These are phyloP conservation scores for Daubentonia madagascariensis DNA, from an alignment of 2,113 vertebrate genomes.

Conservation along the genomic window DNA sequence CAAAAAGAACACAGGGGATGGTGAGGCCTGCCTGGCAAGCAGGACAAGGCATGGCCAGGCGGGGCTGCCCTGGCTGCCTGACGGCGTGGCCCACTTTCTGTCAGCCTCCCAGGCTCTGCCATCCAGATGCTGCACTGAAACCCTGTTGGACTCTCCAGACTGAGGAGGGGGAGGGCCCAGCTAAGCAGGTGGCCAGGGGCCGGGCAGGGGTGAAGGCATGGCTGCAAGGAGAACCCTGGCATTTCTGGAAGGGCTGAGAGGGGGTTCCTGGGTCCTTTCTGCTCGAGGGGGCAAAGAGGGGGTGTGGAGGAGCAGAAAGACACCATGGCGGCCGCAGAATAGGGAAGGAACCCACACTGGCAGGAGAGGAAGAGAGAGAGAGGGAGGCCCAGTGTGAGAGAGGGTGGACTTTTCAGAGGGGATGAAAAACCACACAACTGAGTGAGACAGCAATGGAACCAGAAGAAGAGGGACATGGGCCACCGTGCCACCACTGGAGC, in stretches of 20 bases:
- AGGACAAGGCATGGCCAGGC: background rate
- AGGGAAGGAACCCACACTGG: slow-evolving; percentile 82
- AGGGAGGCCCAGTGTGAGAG: slow-evolving; percentile 81
- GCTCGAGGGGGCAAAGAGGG: slow-evolving; percentile 73
- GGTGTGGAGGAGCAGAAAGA: slow-evolving; percentile 81
- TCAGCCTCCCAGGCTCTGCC: slow-evolving; percentile 26
- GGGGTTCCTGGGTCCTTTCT: slow-evolving; percentile 43
- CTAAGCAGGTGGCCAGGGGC: background rate
- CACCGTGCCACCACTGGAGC: background rate
- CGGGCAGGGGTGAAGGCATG: background rate
- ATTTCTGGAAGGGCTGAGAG: slow-evolving; percentile 75
- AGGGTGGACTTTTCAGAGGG: slow-evolving; percentile 80
- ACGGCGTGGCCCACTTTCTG: background rate
- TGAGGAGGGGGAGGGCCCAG: slow-evolving; percentile 57
- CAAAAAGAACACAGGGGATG: slow-evolving; percentile 79
- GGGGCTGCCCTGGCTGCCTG: slow-evolving; percentile 72
- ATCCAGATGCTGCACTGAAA: slow-evolving; percentile 57
- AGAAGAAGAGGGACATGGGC: slow-evolving; percentile 51
- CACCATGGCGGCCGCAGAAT: slow-evolving; percentile 80
- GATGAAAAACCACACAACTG: slow-evolving; percentile 80
- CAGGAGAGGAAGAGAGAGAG: slow-evolving; percentile 66
- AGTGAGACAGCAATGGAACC: slow-evolving; percentile 67
- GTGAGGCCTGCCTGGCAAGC: slow-evolving; percentile 27
- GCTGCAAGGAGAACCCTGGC: slow-evolving; percentile 66
- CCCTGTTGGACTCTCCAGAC: slow-evolving; percentile 72